Conservation (phyloP, 2,888 invertebrate genomes). For the Leptopilina drosophilae region DNA sequence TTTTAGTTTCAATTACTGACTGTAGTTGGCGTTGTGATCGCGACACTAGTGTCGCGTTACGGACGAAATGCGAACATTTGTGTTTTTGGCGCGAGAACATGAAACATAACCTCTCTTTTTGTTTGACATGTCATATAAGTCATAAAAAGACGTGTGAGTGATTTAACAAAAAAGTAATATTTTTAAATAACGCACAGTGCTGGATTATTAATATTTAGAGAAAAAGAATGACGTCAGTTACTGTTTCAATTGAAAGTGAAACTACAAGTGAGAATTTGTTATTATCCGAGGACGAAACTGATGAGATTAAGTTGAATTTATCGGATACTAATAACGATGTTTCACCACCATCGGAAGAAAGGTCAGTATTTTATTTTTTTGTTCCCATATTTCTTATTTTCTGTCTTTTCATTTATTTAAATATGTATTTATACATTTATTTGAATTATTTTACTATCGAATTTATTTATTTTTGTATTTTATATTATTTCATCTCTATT, state of each 20-base stretch:
- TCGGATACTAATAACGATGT: background rate
- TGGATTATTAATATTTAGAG: too few species aligned
- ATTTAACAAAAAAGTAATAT: too few species aligned
- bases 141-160: too few species aligned
- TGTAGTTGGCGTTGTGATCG: background rate
- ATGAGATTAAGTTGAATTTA: background rate
- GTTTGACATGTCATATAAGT: background rate
- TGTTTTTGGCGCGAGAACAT: conserved; percentile 16
- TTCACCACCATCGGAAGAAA: background rate
- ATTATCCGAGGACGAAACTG: background rate
- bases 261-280: background rate
- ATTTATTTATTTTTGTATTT: too few species aligned
- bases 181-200: too few species aligned
- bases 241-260: background rate
- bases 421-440: too few species aligned
- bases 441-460: too few species aligned
- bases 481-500: too few species aligned
- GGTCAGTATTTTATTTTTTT: background rate
- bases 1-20: background rate
- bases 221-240: conserved; percentile 6
- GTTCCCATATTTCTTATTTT: background rate
- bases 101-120: background rate
- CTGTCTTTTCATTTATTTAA: too few species aligned
- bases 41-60: background rate
- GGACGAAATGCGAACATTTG: background rate